Conservation (phyloP, 1,140 invertebrate genomes). For the Drosophila repletoides region DNA sequence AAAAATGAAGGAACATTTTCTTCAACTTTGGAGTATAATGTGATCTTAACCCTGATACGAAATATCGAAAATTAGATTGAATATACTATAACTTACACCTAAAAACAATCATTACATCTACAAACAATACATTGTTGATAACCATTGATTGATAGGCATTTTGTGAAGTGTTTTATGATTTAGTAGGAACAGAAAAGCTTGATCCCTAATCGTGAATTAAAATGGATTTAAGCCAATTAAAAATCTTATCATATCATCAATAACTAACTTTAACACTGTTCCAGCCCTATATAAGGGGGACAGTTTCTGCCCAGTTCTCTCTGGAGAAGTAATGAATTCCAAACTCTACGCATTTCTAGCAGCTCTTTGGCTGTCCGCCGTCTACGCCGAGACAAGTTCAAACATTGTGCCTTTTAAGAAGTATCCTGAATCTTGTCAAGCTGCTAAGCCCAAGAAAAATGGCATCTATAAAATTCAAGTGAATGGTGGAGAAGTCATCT, state of each 20-base stretch:
- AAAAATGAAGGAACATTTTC: too few relatives aligned
- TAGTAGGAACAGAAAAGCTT: too few relatives aligned
- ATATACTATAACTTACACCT: too few relatives aligned
- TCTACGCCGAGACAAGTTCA: background rate
- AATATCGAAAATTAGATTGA: too few relatives aligned
- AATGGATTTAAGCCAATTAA: too few relatives aligned
- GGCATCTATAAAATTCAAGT: constrained; percentile 22
- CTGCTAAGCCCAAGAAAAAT: constrained; percentile 18
- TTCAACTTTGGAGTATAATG: too few relatives aligned
- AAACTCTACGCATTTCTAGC: constrained; percentile 5
- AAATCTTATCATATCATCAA: background rate
- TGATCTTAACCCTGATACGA: too few relatives aligned
- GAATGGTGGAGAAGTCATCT: background rate
- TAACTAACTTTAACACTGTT: background rate
- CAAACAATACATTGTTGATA: too few relatives aligned
- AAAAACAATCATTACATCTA: too few relatives aligned
- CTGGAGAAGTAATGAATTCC: background rate
- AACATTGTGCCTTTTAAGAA: background rate
- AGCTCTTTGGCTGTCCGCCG: background rate
- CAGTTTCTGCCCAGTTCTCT: background rate
- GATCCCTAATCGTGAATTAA: too few relatives aligned
- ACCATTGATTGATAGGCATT: too few relatives aligned
- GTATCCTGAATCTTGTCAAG: constrained; percentile 8
- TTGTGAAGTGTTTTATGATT: too few relatives aligned
- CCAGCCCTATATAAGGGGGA: constrained; percentile 6